Base-by-base conservation (phyloP, 1,140 invertebrate species). In the Propsilocerus akamusi region DNA sequence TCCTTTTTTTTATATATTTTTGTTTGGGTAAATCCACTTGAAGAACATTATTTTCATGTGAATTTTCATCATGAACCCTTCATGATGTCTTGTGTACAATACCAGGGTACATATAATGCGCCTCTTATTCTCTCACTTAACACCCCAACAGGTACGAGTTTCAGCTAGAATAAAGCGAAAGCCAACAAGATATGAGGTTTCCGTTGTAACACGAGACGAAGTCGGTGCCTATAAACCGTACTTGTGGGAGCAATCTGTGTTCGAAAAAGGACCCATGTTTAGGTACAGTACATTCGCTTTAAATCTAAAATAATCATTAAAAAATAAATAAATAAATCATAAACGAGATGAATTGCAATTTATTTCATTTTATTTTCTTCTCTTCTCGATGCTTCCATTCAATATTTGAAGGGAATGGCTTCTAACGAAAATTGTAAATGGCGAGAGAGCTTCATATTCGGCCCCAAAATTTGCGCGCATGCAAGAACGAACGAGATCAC, bases 151-250 rank as follows among this genome's bases (percentile, higher is more conserved):
- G 63, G 86, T 93, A 23, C 74, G 86, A 57, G 85, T 86, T 32
- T 89, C 86, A 56, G 83, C 87, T 1, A 73, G 81, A 56, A 88
- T 86, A 55, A 86, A 89, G 62, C 70, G 83, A 55, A 83, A 86
- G 61, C 79, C 86, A 1, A 88, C 86, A 2, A 71, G 84, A 59
- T 93, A 92, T 62, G 86, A 93, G 66, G 84, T 90, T 41, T 89
- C 89, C 0, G 91, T 98, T 4, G 88, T 96, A 17, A 95, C 93
- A 0, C 74, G 94, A 46, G 91, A 97, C 64, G 94, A 97, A 73
- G 95, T 98, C 1, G 93, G 94, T 10, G 88, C 87, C 50, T 97
- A 97, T 72, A 96, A 96, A 60, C 93, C 93, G 25, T 89, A 92
- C 63, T 71, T 97, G 11, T 94, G 90, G 78, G 86, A 91, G 62